Percentiles rank a stretch among this genome's conserved stretches.
Evolutionary conservation across 2,113 vertebrate species (phyloP).

Genomic region (Chlorocebus sabaeus): DNA sequence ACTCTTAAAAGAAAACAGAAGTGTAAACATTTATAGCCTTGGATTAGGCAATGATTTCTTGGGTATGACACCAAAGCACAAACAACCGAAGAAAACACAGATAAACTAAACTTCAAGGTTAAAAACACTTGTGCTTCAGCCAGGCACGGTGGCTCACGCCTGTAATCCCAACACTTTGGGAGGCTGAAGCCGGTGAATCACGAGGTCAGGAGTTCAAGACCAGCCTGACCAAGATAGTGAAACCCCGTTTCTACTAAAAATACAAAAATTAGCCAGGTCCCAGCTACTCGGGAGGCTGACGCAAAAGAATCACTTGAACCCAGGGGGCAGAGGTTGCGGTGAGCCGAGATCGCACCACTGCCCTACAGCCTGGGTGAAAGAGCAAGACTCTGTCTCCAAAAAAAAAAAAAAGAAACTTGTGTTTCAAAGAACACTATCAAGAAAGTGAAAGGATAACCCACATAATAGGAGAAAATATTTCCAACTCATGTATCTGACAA

Average conservation of each 20-base stretch:
- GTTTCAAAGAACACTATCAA: background rate
- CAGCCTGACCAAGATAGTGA: no score
- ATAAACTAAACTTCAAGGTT: background rate
- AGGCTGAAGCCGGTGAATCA: background rate
- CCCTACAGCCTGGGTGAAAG: background rate
- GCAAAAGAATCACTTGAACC: background rate
- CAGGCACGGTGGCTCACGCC: fast-evolving
- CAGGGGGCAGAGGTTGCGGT: background rate
- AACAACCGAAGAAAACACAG: background rate
- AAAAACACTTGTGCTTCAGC: background rate
- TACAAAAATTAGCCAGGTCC: background rate
- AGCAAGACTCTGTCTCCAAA: background rate
- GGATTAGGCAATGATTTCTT: background rate
- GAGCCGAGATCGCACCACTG: background rate
- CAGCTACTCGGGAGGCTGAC: background rate
- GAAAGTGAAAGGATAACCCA: background rate
- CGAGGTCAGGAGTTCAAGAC: no score
- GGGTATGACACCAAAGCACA: background rate
- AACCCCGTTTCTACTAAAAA: background rate
- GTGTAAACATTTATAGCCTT: background rate
- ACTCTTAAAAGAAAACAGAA: background rate
- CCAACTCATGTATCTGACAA: background rate
- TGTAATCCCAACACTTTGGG: background rate
- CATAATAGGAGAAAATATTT: background rate
- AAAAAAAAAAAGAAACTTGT: background rate